These are phyloP conservation scores for Apis laboriosa DNA, from an alignment of 1,140 invertebrate genomes.

Conservation along the genomic window DNA sequence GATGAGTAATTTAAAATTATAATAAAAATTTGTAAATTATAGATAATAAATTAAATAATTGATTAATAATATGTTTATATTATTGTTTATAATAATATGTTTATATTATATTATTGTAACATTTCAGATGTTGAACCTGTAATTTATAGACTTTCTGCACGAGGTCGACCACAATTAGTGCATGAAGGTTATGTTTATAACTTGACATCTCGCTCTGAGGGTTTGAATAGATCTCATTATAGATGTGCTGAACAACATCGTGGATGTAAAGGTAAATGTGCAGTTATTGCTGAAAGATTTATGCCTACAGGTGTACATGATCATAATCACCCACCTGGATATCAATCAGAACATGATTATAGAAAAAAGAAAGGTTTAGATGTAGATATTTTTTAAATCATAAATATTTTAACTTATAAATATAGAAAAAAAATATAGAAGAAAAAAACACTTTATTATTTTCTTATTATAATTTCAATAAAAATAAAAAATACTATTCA, in stretches of 20 bases:
- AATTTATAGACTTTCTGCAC: constrained; percentile 67
- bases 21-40: background rate
- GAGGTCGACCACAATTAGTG: constrained; percentile 68
- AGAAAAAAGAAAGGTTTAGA: constrained; percentile 68
- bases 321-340: constrained; percentile 70
- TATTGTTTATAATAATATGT: too few relatives aligned
- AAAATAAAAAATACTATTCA: background rate
- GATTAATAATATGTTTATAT: background rate
- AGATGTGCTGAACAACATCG: constrained; percentile 71
- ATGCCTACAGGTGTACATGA: constrained; percentile 71
- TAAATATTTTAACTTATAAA: constrained; percentile 3
- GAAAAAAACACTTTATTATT: constrained; percentile 27
- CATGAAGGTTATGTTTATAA: constrained; percentile 71
- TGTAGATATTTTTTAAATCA: constrained; percentile 38
- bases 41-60: background rate
- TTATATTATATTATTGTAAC: background rate
- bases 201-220: constrained; percentile 68
- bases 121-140: constrained; percentile 64
- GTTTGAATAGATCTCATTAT: constrained; percentile 68
- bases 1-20: background rate
- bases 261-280: constrained; percentile 72
- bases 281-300: constrained; percentile 70
- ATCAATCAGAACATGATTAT: constrained; percentile 69
- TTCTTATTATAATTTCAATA: background rate
- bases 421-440: too few relatives aligned